phyloP scores from a whole-genome alignment of 1,140 invertebrate genomes.

The Brachionus koreanus region DNA sequence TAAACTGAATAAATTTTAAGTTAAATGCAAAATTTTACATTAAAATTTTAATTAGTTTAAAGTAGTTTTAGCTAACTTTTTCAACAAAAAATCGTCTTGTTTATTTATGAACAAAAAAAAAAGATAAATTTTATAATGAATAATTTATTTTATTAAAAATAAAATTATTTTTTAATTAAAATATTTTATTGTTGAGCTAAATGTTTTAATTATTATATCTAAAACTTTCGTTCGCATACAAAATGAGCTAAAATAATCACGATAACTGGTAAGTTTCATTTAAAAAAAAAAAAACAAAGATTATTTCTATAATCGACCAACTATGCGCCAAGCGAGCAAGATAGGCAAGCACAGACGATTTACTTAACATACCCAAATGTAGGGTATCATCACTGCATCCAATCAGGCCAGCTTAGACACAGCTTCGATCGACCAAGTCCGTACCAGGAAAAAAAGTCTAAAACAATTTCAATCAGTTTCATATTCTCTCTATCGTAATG shows the following conservation, averaged over 20 bases:
- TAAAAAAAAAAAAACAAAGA: background rate
- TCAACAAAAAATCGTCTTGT: no score
- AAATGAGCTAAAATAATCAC: background rate
- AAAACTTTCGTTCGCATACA: constrained; percentile 1
- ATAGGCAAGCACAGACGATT: background rate
- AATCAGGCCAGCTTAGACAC: background rate
- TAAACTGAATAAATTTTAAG: no score
- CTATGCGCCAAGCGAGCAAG: background rate
- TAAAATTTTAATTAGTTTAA: no score
- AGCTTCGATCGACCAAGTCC: background rate
- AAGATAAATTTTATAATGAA: no score
- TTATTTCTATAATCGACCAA: background rate
- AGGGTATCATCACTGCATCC: background rate
- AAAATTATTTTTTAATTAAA: background rate
- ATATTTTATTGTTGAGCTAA: background rate
- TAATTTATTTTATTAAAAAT: no score
- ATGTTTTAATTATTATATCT: background rate
- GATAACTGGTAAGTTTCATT: background rate
- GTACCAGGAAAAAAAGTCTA: background rate
- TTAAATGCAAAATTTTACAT: no score
- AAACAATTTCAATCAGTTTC: background rate
- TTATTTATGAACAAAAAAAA: no score
- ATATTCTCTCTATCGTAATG: background rate
- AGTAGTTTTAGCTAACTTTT: no score
- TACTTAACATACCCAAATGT: background rate